A percentile compares a stretch with the other conserved stretches of the same genome.
phyloP scores from a whole-genome alignment of 2,888 invertebrate genomes.

The Apantesis nais region DNA sequence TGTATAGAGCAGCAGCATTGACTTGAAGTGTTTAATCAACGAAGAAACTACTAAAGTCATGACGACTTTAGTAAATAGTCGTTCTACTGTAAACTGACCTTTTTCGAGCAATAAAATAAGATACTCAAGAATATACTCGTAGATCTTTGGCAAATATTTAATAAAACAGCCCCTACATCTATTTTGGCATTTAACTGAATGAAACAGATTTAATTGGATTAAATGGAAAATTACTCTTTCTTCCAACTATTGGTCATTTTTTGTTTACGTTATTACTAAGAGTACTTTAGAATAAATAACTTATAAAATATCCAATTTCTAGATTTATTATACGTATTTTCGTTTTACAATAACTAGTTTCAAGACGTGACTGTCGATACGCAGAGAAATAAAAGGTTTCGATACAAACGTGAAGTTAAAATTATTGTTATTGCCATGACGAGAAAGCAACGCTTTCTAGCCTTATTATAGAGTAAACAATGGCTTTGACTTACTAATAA shows the following conservation, averaged over 20 bases:
- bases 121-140: background rate
- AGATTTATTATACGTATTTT: background rate
- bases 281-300: background rate
- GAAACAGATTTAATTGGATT: background rate
- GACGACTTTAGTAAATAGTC: background rate
- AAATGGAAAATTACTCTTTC: background rate
- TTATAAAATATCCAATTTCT: background rate
- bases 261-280: background rate
- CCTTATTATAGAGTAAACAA: conserved; percentile 69
- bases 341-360: conserved; percentile 20
- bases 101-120: background rate
- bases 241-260: background rate
- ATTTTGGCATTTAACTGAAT: no score
- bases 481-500: conserved; percentile 52
- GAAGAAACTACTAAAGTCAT: no score
- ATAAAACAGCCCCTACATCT: background rate
- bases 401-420: conserved; percentile 66
- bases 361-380: conserved; percentile 50
- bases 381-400: conserved; percentile 54
- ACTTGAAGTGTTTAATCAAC: background rate
- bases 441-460: conserved; percentile 78
- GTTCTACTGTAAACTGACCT: background rate
- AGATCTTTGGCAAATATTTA: background rate
- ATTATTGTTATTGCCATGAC: conserved; percentile 62
- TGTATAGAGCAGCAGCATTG: background rate